Base-by-base conservation (phyloP, 2,797 vertebrate genomes). In the Cheirogaleus major region DNA sequence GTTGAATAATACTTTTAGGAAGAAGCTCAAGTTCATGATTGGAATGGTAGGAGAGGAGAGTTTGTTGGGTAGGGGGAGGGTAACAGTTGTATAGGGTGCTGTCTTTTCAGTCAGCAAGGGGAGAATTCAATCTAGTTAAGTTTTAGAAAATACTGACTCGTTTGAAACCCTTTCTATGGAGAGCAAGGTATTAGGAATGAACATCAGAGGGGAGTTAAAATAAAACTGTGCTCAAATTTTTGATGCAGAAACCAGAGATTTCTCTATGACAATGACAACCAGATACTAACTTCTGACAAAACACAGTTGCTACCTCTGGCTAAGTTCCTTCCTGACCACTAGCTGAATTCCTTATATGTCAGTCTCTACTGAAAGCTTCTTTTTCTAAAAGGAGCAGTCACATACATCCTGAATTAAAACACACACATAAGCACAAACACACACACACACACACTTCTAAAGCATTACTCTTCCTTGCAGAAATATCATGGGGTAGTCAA, bases 311-410 rank as follows among this genome's bases (percentile, higher is more conserved):
- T 41, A 38, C 43, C 35, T 95, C 38, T 15, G 4, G 2, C 5
- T 59, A 52, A 57, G 11, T 72, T 95, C 63, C 59, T 96, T 75
- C 52, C 88, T 94, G 52, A 65, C 13, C 52, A 23, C 59, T 50
- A 78, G 8, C 52, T 89, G 69, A 96, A 52, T 73, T 85, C 57
- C 63, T 76, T 85, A 61, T 13, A 75, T 82, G 92, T 95, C 50
- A 41, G 22, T 81, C 35, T 85, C 76, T 81, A n/a, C 10, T n/a
- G 17, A 38, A 65, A 30, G 9, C 7, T 92, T 79, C 9, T 38
- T 75, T 82, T 91, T 52, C 38, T 79, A 57, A 81, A 90, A 84
- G 23, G 55, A 84, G 6, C 2, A 61, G 15, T 61, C 41, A 83
- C 9, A 41, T 89, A 52, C 12, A 45, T 79, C 32, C 22, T 65